Conservation (phyloP, 2,888 invertebrate species). For the Drosophila longiperda region DNA sequence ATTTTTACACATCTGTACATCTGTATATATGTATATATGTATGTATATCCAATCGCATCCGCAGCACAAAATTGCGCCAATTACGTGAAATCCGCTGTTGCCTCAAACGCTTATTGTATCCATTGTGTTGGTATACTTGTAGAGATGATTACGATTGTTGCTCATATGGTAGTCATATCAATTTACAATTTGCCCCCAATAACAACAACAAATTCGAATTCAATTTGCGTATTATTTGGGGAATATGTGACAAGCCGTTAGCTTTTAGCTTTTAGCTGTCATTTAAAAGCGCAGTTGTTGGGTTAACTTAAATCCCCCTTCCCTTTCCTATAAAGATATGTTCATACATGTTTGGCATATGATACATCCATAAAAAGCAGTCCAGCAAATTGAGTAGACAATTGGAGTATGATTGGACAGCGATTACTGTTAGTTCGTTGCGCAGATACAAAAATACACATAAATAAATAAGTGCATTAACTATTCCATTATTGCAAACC, state of each 20-base stretch:
- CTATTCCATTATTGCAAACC: constrained; percentile 25
- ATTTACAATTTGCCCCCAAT: constrained; percentile 60
- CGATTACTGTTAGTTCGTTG: constrained; percentile 34
- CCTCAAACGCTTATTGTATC: constrained; percentile 46
- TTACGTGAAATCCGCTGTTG: constrained; percentile 66
- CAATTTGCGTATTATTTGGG: constrained; percentile 68
- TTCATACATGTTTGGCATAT: not conserved
- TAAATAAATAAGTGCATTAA: constrained; percentile 39
- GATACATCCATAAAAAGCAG: constrained; percentile 22
- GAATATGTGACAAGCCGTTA: constrained; percentile 66
- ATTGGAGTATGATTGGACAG: constrained; percentile 57
- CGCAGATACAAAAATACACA: constrained; percentile 5
- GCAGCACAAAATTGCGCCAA: constrained; percentile 65
- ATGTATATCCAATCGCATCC: constrained; percentile 36
- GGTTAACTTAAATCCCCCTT: not conserved
- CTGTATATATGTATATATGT: not conserved
- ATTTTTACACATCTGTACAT: constrained; percentile 8
- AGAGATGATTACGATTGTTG: constrained; percentile 61
- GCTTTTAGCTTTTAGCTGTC: constrained; percentile 66
- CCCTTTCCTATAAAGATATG: not conserved
- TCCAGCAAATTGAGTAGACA: constrained; percentile 62
- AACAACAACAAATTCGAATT: constrained; percentile 47
- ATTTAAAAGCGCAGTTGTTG: constrained; percentile 42
- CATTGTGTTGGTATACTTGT: constrained; percentile 27
- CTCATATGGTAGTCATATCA: constrained; percentile 66